These are phyloP conservation scores for Drosophila kanekoi DNA, from an alignment of 2,888 invertebrate species.

Conservation along the genomic window DNA sequence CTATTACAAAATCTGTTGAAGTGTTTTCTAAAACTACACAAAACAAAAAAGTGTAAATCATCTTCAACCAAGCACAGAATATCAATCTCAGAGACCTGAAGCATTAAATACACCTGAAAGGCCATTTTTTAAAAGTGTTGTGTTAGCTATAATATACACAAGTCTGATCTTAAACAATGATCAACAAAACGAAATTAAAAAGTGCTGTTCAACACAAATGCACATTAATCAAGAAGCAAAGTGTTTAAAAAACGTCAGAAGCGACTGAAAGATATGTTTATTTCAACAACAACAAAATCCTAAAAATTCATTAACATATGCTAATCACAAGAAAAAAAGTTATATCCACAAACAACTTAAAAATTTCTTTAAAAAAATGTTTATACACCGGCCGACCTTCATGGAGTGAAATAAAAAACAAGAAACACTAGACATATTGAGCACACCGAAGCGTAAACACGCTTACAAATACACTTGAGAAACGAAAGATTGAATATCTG, in stretches of 20 bases:
- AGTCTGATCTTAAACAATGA: background rate
- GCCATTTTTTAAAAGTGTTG: background rate
- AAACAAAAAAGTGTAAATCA: background rate
- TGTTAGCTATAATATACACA: background rate
- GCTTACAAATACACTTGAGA: slow-evolving; percentile 1
- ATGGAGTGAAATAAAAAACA: slow-evolving; percentile 46
- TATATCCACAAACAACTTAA: slow-evolving; percentile 6
- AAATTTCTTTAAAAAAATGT: slow-evolving; percentile 21
- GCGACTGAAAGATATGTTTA: background rate
- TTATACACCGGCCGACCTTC: slow-evolving; percentile 63
- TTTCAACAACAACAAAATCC: background rate
- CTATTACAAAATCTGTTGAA: too few species aligned
- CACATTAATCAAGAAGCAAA: background rate
- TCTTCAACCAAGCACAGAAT: background rate
- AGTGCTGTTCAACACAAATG: background rate
- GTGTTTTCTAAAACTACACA: too few species aligned
- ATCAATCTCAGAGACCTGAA: background rate
- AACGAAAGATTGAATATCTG: background rate
- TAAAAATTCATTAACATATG: background rate
- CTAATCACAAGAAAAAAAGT: background rate
- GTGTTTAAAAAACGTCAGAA: background rate
- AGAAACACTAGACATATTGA: slow-evolving; percentile 36
- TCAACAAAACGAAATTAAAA: too few species aligned
- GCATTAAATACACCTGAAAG: background rate
- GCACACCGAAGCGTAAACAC: slow-evolving; percentile 22